Evolutionary conservation across 2,113 vertebrate genomes (phyloP), one percentile per base, ranked within the genome.

Genomic region (Hoplias malabaricus): DNA sequence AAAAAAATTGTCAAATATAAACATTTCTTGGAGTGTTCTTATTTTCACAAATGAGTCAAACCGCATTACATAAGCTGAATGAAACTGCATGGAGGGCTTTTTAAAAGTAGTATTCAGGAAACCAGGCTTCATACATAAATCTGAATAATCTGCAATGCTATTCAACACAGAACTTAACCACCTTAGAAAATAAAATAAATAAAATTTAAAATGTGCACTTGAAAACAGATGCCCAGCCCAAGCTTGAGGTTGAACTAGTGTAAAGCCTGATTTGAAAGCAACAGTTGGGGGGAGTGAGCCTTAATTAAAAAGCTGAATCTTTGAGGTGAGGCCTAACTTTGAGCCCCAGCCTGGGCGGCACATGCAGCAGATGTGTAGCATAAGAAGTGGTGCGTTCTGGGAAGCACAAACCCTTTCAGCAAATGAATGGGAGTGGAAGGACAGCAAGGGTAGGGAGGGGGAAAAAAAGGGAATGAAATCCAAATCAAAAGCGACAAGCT

Each of bases 321-420:
- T 78, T 87, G 84, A 88, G 84, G 79, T 67, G 77, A 86, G 53
- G 83, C 54, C 78, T 66, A 80, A 78, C 82, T 54, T 70, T 83
- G 74, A 84, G 73, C 75, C 77, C 59, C 82, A 89, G 83, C 80
- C 68, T 78, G 83, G 79, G 81, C n/a, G 68, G 83, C 88, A 88
- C 61, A 86, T 84, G 84, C 75, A 38, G 73, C 82, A 83, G 80
- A 81, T 78, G 83, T 79, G 84, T 54, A 29, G 83, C 68, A 77
- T 25, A n/a, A 31, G 54, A 90, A 90, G 85, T 38, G 59, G 83
- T 85, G 89, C 88, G 88, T 91, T 91, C 87, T 88, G 75, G 88
- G 89, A 87, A 87, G 79, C 85, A 83, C 69, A 59, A 88, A n/a
- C 84, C 79, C 80, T 87, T 84, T 6, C 7, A 74, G 83, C 82